A percentile compares a stretch with the other conserved stretches of the same genome.
These are phyloP conservation scores for Poeciliopsis paucimaculata DNA, from an alignment of 2,797 vertebrate genomes.

Conservation along the genomic window DNA sequence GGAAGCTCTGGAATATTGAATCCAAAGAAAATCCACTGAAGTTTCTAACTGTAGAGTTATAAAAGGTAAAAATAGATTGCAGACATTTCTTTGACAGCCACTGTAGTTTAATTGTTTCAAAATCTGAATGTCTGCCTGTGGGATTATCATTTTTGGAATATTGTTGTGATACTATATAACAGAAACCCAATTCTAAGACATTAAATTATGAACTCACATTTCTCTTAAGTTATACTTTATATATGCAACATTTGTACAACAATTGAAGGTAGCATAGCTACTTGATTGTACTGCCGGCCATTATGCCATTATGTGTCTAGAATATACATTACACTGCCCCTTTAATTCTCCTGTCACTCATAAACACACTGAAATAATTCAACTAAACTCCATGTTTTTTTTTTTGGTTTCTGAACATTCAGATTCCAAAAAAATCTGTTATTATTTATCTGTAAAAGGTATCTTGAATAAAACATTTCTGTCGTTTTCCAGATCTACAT, in stretches of 20 bases:
- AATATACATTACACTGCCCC: background rate
- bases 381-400: background rate
- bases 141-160: background rate
- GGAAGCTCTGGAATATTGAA: background rate
- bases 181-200: too few species aligned
- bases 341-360: background rate
- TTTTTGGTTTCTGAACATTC: background rate
- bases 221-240: too few species aligned
- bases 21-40: background rate
- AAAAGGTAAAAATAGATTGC: background rate
- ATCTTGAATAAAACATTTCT: background rate
- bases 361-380: background rate
- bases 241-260: too few species aligned
- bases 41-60: background rate
- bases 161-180: background rate
- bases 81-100: background rate
- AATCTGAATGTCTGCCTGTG: background rate
- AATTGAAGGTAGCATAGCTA: too few species aligned
- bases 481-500: conserved; percentile 90
- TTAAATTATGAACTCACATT: too few species aligned
- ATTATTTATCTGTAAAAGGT: too few species aligned
- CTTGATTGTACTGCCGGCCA: too few species aligned
- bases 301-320: too few species aligned
- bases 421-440: too few species aligned
- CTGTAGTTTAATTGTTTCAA: background rate